Conservation (phyloP, 2,888 invertebrate genomes). For the Philonicus albiceps region DNA sequence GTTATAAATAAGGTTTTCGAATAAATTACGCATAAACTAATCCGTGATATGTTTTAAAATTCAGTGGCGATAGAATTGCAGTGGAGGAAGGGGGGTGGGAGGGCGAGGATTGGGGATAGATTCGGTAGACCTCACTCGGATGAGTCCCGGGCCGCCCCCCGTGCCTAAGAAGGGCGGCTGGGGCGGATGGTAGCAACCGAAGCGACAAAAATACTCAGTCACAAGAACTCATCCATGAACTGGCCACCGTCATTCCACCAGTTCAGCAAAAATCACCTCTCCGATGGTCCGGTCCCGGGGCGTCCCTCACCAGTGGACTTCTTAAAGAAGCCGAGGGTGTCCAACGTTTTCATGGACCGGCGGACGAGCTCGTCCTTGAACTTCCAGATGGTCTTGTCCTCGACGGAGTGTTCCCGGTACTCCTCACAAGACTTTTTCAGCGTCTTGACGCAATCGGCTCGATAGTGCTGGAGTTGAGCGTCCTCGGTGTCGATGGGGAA, state of each 20-base stretch:
- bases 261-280: constrained; percentile 61
- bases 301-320: not conserved
- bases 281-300: constrained; percentile 52
- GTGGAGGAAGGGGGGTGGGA: not conserved
- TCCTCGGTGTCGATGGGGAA: constrained; percentile 82
- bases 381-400: constrained; percentile 88
- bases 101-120: not conserved
- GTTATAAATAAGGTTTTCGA: not conserved
- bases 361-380: constrained; percentile 80
- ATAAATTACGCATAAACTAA: constrained; percentile 1
- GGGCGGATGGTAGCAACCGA: not conserved
- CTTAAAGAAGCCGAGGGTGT: constrained; percentile 71
- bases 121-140: not conserved
- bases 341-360: constrained; percentile 75
- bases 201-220: constrained; percentile 45
- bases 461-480: constrained; percentile 92
- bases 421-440: constrained; percentile 84
- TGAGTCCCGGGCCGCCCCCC: not conserved
- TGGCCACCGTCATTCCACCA: constrained; percentile 50
- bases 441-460: constrained; percentile 89
- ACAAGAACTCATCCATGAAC: constrained; percentile 48
- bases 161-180: not conserved
- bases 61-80: not conserved
- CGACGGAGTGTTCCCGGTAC: constrained; percentile 80
- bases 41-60: constrained; percentile 16